A percentile compares a stretch with the other conserved stretches of the same genome.
phyloP scores from a whole-genome alignment of 2,113 vertebrate genomes.

The Oriolus oriolus region DNA sequence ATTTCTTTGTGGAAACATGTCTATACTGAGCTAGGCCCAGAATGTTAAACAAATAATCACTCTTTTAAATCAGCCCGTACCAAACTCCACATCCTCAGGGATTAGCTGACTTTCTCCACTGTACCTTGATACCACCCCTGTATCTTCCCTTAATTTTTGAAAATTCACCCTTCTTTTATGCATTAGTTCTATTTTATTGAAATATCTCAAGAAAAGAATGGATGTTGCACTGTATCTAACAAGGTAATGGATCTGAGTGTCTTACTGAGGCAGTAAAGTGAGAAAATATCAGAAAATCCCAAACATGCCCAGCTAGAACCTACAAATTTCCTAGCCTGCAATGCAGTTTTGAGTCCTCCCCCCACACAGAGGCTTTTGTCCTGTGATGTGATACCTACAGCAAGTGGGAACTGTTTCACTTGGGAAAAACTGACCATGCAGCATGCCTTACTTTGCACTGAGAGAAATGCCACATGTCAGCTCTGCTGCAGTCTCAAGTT shows the following conservation, averaged over 20 bases:
- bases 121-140: background rate
- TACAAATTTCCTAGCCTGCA: background rate
- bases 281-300: background rate
- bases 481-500: conserved; percentile 27
- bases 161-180: background rate
- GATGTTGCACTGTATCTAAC: background rate
- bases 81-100: background rate
- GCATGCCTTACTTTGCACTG: background rate
- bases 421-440: conserved; percentile 9
- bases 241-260: background rate
- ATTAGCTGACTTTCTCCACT: background rate
- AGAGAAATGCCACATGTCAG: conserved; percentile 47
- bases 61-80: background rate
- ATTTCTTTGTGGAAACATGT: background rate
- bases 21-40: background rate
- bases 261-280: background rate
- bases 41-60: background rate
- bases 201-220: background rate
- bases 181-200: background rate
- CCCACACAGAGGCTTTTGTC: background rate
- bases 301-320: background rate
- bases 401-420: conserved; percentile 17
- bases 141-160: background rate
- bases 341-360: background rate
- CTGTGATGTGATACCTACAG: conserved; percentile 34